A percentile compares a stretch with the other conserved stretches of the same genome.
These are phyloP conservation scores for Glossophaga mutica DNA, from an alignment of 2,797 vertebrate species.

Conservation along the genomic window DNA sequence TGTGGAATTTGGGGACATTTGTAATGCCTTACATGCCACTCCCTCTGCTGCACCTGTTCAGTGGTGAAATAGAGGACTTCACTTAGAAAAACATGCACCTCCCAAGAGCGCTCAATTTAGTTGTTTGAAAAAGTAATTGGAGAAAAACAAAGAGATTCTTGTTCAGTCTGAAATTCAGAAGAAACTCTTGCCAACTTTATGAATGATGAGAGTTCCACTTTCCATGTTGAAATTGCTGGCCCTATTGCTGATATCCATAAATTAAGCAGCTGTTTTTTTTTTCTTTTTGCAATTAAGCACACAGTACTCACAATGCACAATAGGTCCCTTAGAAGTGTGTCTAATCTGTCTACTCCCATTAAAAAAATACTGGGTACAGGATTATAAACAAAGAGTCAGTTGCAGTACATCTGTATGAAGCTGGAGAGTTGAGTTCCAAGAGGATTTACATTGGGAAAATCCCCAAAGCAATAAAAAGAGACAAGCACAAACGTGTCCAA, in stretches of 20 bases:
- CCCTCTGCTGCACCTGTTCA: conserved; percentile 42
- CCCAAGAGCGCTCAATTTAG: conserved; percentile 61
- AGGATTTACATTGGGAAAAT: conserved; percentile 77
- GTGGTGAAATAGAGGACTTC: not conserved
- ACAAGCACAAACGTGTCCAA: conserved; percentile 60
- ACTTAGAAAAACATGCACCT: conserved; percentile 54
- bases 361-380: conserved; percentile 70
- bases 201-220: conserved; percentile 71
- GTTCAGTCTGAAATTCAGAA: conserved; percentile 38
- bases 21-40: not conserved
- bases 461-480: conserved; percentile 70
- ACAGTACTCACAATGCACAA: conserved; percentile 74
- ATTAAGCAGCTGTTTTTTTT: conserved; percentile 76
- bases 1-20: not conserved
- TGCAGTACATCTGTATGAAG: conserved; percentile 68
- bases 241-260: conserved; percentile 76
- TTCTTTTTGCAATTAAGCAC: conserved; percentile 68
- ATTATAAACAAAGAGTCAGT: conserved; percentile 76
- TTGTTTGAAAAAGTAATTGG: conserved; percentile 69
- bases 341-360: conserved; percentile 73
- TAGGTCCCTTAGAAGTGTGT: conserved; percentile 78
- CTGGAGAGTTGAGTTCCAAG: conserved; percentile 66
- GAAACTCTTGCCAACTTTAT: conserved; percentile 68
- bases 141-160: conserved; percentile 73
- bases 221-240: conserved; percentile 74